A percentile compares a stretch with the other conserved stretches of the same genome.
Conservation (phyloP, 2,797 vertebrate genomes). For the Coendou prehensilis region DNA sequence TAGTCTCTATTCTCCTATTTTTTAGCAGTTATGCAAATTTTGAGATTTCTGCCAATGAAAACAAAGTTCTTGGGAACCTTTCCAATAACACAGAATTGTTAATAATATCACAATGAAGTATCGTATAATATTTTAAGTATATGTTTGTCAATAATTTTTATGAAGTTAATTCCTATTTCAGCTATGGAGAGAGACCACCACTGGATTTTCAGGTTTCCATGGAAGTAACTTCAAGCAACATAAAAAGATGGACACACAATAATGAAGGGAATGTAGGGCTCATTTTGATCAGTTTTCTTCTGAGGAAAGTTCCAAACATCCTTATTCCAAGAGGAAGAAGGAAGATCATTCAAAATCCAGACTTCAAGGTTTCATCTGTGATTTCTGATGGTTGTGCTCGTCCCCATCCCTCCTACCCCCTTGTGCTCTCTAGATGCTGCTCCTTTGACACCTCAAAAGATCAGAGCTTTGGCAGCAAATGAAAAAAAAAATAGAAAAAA, state of each 20-base stretch:
- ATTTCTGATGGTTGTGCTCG: not conserved
- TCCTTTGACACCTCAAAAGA: not conserved
- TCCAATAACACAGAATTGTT: conserved; percentile 60
- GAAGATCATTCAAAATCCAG: not conserved
- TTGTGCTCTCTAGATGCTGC: not conserved
- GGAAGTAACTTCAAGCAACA: not conserved
- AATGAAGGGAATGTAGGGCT: not conserved
- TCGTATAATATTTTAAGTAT: conserved; percentile 18
- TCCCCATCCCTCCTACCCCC: not conserved
- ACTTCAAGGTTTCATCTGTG: not conserved
- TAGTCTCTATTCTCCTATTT: conserved; percentile 55
- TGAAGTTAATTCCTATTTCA: conserved; percentile 11
- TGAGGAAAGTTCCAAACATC: not conserved
- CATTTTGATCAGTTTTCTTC: not conserved
- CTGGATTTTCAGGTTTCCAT: not conserved
- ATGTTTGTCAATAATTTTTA: conserved; percentile 53
- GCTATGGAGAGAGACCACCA: not conserved
- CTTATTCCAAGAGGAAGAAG: not conserved
- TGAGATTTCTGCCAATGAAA: conserved; percentile 62
- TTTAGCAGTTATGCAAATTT: conserved; percentile 55
- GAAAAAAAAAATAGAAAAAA: not conserved
- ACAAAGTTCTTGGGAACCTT: conserved; percentile 57
- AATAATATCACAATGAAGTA: conserved; percentile 47
- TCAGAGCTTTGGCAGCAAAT: not conserved
- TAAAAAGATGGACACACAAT: not conserved